Conservation (phyloP, 2,888 invertebrate genomes). For the Amphipoea lucens region DNA sequence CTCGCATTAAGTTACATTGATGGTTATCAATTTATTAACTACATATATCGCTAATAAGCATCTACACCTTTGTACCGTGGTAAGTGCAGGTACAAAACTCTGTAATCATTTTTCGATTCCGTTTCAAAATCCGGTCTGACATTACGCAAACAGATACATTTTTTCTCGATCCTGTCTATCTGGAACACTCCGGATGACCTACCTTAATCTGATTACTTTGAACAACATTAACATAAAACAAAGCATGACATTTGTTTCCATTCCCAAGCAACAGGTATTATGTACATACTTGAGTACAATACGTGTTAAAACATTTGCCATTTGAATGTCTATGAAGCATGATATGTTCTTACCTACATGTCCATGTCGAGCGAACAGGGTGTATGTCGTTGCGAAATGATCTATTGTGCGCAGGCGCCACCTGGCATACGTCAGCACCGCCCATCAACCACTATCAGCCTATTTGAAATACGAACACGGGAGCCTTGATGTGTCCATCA, state of each 20-base stretch:
- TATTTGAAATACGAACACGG: constrained; percentile 60
- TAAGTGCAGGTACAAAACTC: neutral
- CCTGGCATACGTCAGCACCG: constrained; percentile 52
- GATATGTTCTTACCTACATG: constrained; percentile 63
- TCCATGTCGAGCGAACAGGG: constrained; percentile 73
- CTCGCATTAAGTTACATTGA: constrained; percentile 1
- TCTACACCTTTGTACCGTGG: neutral
- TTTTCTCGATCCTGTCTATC: constrained; percentile 22
- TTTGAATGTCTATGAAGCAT: constrained; percentile 65
- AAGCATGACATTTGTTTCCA: constrained; percentile 54
- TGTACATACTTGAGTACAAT: constrained; percentile 42
- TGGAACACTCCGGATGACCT: constrained; percentile 31
- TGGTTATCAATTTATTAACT: neutral
- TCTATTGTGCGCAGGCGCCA: constrained; percentile 73
- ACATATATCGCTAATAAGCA: neutral
- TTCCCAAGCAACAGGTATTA: constrained; percentile 48
- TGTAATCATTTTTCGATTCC: neutral
- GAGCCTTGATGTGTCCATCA: constrained; percentile 84
- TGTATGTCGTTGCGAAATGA: constrained; percentile 75
- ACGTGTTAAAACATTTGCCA: constrained; percentile 69
- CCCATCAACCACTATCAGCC: constrained; percentile 52
- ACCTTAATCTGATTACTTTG: constrained; percentile 43
- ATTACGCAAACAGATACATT: constrained; percentile 10
- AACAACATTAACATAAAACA: constrained; percentile 54
- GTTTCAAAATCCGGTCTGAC: neutral